phyloP scores from a whole-genome alignment of 2,888 invertebrate species.

The Eledone cirrhosa region DNA sequence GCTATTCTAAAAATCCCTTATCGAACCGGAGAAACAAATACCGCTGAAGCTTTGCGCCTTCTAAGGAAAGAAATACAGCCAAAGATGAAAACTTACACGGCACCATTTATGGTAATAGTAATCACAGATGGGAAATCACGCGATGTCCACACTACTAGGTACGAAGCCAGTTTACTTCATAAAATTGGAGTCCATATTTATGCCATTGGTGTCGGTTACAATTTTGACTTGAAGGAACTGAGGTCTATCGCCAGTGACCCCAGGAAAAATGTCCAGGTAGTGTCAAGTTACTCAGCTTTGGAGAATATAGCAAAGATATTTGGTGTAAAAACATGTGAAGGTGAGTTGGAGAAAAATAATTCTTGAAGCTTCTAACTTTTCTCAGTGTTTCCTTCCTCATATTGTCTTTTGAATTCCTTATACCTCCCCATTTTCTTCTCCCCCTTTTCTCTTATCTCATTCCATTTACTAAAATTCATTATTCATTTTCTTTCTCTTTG shows the following conservation, averaged over 20 bases:
- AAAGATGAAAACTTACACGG: not conserved
- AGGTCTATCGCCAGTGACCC: conserved; percentile 49
- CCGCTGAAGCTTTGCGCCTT: not conserved
- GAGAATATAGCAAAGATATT: conserved; percentile 1
- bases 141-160: conserved; percentile 42
- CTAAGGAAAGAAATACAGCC: not conserved
- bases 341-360: not conserved
- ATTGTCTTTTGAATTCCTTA: too few relatives aligned
- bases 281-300: conserved; percentile 8
- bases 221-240: conserved; percentile 48
- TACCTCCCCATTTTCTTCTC: too few relatives aligned
- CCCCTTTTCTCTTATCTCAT: too few relatives aligned
- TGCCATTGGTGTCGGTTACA: conserved; percentile 55
- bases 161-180: conserved; percentile 45
- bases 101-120: conserved; percentile 45
- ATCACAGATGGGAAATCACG: conserved; percentile 58
- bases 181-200: conserved; percentile 51
- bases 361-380: too few relatives aligned
- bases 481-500: too few relatives aligned
- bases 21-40: conserved; percentile 1
- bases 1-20: conserved; percentile 37
- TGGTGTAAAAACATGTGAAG: conserved; percentile 7
- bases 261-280: conserved; percentile 29
- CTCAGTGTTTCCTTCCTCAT: too few relatives aligned
- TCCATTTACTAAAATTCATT: too few relatives aligned